These are phyloP conservation scores for Onychorhynchus coronatus DNA, from an alignment of 2,113 vertebrate genomes.

Conservation along the genomic window DNA sequence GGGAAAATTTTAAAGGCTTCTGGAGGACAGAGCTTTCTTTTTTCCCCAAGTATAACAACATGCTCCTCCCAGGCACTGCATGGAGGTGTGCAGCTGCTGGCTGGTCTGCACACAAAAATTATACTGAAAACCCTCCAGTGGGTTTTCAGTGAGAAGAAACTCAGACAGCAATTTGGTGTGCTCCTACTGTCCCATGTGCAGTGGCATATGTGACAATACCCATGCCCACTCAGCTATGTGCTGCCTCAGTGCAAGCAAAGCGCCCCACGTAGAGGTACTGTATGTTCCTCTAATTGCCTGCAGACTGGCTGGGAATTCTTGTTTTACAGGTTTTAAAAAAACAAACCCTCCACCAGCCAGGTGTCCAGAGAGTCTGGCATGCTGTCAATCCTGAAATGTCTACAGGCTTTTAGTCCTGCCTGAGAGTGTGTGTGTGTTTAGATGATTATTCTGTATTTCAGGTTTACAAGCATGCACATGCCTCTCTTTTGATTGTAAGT, in stretches of 20 bases:
- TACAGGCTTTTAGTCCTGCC: not conserved
- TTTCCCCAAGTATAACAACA: not conserved
- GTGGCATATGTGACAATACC: not conserved
- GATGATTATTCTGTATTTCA: not conserved
- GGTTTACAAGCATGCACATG: not conserved
- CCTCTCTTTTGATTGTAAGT: not conserved
- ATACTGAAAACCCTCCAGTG: not conserved
- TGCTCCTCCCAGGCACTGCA: not conserved
- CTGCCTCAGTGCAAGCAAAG: fast-evolving
- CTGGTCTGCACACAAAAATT: not conserved
- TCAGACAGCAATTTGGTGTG: not conserved
- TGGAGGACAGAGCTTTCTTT: not conserved
- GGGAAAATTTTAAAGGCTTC: not conserved
- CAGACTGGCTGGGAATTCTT: not conserved
- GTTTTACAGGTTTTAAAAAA: conserved; percentile 20
- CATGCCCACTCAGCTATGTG: fast-evolving
- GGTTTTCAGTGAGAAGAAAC: not conserved
- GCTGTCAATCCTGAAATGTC: not conserved
- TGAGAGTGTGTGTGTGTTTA: not conserved
- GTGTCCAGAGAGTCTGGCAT: not conserved
- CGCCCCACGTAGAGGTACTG: not conserved
- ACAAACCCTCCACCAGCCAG: not conserved
- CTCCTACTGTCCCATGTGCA: not conserved
- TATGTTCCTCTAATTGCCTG: not conserved
- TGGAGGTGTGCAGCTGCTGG: not conserved